These are phyloP conservation scores for Pseudochirops corinnae DNA, from an alignment of 2,797 vertebrate genomes.

Conservation along the genomic window DNA sequence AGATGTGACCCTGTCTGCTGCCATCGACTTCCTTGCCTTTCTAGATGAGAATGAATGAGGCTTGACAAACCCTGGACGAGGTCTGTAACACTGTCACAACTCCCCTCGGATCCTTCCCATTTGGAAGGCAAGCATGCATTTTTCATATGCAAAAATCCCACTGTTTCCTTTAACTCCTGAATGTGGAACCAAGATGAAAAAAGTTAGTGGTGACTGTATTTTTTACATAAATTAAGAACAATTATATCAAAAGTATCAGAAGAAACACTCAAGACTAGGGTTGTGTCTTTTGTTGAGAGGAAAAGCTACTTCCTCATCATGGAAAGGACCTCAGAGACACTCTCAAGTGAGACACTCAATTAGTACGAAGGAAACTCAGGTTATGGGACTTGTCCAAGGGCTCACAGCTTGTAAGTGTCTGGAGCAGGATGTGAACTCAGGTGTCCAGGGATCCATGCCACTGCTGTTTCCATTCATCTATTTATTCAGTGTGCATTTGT, in stretches of 20 bases:
- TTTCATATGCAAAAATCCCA: conserved; percentile 78
- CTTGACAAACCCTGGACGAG: conserved; percentile 55
- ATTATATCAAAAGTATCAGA: neutral
- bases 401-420: neutral
- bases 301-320: neutral
- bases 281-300: neutral
- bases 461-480: neutral
- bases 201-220: neutral
- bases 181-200: conserved; percentile 19
- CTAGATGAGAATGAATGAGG: conserved; percentile 60
- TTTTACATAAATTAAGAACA: neutral
- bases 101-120: neutral
- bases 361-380: neutral
- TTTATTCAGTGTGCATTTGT: neutral
- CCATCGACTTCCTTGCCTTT: conserved; percentile 15
- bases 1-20: neutral
- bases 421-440: neutral
- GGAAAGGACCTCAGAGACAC: neutral
- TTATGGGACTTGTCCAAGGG: neutral
- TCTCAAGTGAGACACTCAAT: neutral
- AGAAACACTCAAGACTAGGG: neutral
- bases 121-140: conserved; percentile 34
- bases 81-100: neutral
- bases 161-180: conserved; percentile 74
- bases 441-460: neutral